Base-by-base conservation (phyloP, 2,888 invertebrate genomes). In the Portevinia maculata region DNA sequence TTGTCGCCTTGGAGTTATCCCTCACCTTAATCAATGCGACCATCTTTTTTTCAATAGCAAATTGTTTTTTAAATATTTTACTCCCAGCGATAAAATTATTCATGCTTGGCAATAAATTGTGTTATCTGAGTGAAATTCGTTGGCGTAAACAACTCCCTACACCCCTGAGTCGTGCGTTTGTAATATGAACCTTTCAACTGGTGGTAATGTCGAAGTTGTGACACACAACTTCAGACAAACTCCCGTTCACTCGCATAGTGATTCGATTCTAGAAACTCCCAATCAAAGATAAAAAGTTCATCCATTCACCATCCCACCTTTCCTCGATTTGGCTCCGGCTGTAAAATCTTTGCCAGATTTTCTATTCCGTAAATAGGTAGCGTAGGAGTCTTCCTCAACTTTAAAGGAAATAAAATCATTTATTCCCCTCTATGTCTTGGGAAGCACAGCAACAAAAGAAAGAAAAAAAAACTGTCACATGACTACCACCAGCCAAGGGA, bases 311-410 rank as follows among this genome's bases (percentile, higher is more conserved):
- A 48, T 46, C 11, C 74, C 74, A 67, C 55, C 67, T 46, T 67
- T 52, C 19, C n/a, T 13, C 21, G 41, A 17, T 71, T 78, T 83
- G 83, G 83, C 83, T 83, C 70, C 48, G 21, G 55, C 30, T 67
- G 34, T 44, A 55, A 83, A 71, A 67, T 83, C 83, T 37, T 78
- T 83, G 83, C 83, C 83, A 83, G 71, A 71, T 67, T 78, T 83
- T 78, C 65, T 65, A 78, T 83, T 78, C 78, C 28, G 53, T 55
- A 83, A 71, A 71, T 67, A 83, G 71, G 71, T 71, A 83, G 71
- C 67, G 83, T 78, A 71, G 70, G 55, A 71, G 83, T 71, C 21
- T 41, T 60, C 55, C 71, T 78, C 53, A 64, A 76, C 70, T 81
- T 76, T 53, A 62, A 67, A 15, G 65, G 65, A 83, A 83, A 78